Conservation (phyloP, 2,888 invertebrate genomes). For the Sinohyriopsis cumingii region DNA sequence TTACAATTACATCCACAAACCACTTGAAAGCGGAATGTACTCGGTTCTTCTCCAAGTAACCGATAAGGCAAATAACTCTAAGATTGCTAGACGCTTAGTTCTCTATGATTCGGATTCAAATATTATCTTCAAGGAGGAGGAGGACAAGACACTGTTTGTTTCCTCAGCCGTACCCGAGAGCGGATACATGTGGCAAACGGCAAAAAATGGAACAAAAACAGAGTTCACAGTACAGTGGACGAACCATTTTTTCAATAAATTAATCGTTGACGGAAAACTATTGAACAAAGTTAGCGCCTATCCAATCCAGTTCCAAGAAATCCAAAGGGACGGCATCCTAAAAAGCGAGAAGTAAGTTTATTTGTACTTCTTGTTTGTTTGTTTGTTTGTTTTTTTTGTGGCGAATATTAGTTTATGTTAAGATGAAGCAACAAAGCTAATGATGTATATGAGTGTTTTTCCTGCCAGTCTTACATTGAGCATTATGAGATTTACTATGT, state of each 20-base stretch:
- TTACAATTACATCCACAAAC: not conserved
- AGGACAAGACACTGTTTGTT: constrained; percentile 21
- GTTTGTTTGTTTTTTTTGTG: not conserved
- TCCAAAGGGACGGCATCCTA: constrained; percentile 18
- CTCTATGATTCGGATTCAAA: not conserved
- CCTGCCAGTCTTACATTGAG: no score
- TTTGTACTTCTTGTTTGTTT: no score
- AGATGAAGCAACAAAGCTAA: no score
- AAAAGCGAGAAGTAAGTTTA: constrained; percentile 21
- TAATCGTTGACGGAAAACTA: constrained; percentile 28
- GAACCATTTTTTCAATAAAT: constrained; percentile 39
- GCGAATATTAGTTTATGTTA: no score
- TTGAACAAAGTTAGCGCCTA: constrained; percentile 35
- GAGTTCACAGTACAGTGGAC: constrained; percentile 32
- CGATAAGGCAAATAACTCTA: not conserved
- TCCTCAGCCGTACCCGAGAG: constrained; percentile 28
- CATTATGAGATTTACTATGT: no score
- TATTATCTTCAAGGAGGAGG: not conserved
- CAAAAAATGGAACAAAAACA: constrained; percentile 1
- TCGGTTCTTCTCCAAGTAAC: not conserved
- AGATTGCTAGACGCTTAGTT: no score
- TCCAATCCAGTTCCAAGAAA: constrained; percentile 27
- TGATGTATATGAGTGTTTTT: no score
- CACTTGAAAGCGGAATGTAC: not conserved
- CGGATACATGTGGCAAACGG: constrained; percentile 35